Base-by-base conservation (phyloP, 1,140 invertebrate species). In the Pogonognathellus flavescens region DNA sequence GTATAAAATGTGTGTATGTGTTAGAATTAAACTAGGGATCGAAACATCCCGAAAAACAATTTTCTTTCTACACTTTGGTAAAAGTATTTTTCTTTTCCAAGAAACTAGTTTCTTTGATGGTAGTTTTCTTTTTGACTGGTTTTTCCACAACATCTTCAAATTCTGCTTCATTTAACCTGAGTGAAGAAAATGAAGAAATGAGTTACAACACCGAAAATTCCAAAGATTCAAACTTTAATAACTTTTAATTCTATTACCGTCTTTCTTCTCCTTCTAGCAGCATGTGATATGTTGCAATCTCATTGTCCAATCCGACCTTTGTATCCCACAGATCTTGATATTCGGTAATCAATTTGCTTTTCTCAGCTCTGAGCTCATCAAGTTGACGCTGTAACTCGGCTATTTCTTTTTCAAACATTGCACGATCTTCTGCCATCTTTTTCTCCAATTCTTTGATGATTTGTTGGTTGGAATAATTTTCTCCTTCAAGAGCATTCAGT, bases 251-350 rank as follows among this genome's bases (percentile, higher is more conserved):
- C 59, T 41, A 6, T 87, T 90, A 93, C 93, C 94, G 93, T 1
- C 92, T 91, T 89, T 96, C 95, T 91, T 96, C 95, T 25, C 92
- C 93, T 90, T 96, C 95, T 57, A 97, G 90, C 62, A 99, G 91
- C 90, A 98, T 97, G 86, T 97, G 93, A 92, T 99, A 99, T 70
- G 97, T 97, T 20, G 96, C 94, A 86, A 99, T 98, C 93, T 99
- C 98, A 90, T 96, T 93, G 91, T 99, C 98, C 66, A 99, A 92
- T 52, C 96, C 96, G 14, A 98, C 94, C 85, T 88, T 88, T 6
- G 98, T 97, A 90, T 99, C 98, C 85, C 93, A 88, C 41, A 93
- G 89, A 87, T 93, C 92, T 76, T 91, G 90, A 87, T 93, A 93
- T 87, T 93, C 93, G 62, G 89, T 85, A 25, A 91, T 89, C 83